These are phyloP conservation scores for Antedon mediterranea DNA, from an alignment of 53 echinoderm and acorn worm genomes.

Conservation along the genomic window DNA sequence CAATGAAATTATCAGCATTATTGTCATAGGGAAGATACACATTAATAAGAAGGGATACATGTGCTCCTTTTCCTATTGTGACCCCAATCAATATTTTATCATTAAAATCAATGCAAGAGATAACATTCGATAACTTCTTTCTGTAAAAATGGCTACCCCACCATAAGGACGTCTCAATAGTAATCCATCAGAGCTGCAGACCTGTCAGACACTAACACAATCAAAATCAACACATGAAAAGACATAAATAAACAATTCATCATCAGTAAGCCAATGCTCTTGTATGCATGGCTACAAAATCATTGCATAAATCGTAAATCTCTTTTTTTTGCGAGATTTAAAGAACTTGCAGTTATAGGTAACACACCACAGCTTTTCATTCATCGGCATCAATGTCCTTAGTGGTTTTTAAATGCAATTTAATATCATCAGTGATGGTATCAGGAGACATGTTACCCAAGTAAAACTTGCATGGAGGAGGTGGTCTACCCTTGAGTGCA, in stretches of 20 bases:
- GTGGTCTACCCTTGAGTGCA: too few relatives aligned
- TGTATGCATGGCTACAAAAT: not conserved
- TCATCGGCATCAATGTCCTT: too few relatives aligned
- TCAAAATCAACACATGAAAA: not conserved
- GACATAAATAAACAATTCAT: not conserved
- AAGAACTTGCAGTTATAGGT: not conserved
- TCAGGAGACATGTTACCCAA: too few relatives aligned
- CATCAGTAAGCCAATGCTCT: not conserved
- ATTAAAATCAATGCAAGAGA: not conserved
- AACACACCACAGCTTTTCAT: not conserved
- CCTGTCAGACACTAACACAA: not conserved
- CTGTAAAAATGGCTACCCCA: not conserved
- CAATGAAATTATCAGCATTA: too few relatives aligned
- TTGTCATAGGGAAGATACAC: too few relatives aligned
- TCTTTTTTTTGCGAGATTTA: not conserved
- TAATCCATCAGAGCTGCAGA: not conserved
- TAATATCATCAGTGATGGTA: too few relatives aligned
- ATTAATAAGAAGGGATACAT: too few relatives aligned
- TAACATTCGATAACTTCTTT: not conserved
- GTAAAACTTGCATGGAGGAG: too few relatives aligned
- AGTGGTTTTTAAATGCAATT: not conserved
- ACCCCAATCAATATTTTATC: not conserved
- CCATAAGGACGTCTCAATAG: not conserved
- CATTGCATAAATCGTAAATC: not conserved
- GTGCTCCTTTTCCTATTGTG: too few relatives aligned